Evolutionary conservation across 2,797 vertebrate species (phyloP).

Genomic region (Helicolenus hilgendorfi): DNA sequence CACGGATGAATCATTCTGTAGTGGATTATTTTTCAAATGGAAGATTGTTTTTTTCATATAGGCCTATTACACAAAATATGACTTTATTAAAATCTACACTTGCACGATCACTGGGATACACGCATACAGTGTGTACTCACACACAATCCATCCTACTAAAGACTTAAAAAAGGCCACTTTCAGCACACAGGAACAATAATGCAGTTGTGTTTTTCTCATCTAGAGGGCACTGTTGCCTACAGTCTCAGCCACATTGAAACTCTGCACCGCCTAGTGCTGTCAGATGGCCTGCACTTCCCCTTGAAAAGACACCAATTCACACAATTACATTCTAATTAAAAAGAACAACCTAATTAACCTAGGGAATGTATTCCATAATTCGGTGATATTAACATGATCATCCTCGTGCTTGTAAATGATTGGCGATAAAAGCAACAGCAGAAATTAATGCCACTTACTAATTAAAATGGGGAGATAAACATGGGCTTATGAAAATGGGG

Average conservation of each 20-base stretch:
- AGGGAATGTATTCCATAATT: slow-evolving; percentile 87
- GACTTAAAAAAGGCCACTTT: slow-evolving; percentile 26
- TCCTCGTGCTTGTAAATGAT: slow-evolving; percentile 85
- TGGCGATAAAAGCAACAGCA: slow-evolving; percentile 88
- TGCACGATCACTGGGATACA: not conserved
- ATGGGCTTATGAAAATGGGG: slow-evolving; percentile 79
- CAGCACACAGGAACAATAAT: not conserved
- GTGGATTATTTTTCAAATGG: not conserved
- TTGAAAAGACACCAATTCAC: slow-evolving; percentile 82
- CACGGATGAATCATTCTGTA: slow-evolving; percentile 37
- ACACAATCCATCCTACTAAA: not conserved
- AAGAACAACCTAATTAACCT: slow-evolving; percentile 90
- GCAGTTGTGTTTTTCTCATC: slow-evolving; percentile 32
- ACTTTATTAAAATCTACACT: not conserved
- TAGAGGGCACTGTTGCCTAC: slow-evolving; percentile 85
- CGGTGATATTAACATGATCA: slow-evolving; percentile 85
- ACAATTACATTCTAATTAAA: slow-evolving; percentile 90
- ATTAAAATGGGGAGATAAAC: slow-evolving; percentile 90
- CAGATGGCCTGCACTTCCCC: slow-evolving; percentile 79
- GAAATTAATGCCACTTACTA: slow-evolving; percentile 89
- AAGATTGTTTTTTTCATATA: not conserved
- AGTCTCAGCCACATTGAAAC: slow-evolving; percentile 48
- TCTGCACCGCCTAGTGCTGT: slow-evolving; percentile 35
- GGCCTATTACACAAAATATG: not conserved
- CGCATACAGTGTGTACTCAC: not conserved